Conservation (phyloP, 1,140 invertebrate species). For the Mamestra configurata region DNA sequence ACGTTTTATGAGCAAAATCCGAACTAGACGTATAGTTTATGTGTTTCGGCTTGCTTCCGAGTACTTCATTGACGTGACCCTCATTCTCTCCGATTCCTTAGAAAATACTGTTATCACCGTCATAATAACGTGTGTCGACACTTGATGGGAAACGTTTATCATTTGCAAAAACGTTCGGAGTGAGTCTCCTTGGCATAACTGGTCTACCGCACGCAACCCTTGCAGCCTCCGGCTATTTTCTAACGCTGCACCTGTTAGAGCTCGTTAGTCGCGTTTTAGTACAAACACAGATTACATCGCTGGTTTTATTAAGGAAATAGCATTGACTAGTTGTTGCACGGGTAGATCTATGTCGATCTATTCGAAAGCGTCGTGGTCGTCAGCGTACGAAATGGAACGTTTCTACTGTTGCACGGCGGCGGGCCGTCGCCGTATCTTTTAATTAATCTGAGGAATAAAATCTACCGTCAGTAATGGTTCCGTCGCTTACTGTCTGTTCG, state of each 20-base stretch:
- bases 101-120: constrained; percentile 59
- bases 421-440: constrained; percentile 80
- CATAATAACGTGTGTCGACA: constrained; percentile 60
- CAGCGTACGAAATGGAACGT: constrained; percentile 70
- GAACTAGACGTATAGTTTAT: constrained; percentile 39
- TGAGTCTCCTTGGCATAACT: constrained; percentile 79
- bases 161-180: constrained; percentile 77
- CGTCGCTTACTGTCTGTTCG: constrained; percentile 70
- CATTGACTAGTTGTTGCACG: constrained; percentile 20
- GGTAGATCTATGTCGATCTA: constrained; percentile 55
- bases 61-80: constrained; percentile 12
- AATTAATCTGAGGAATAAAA: constrained; percentile 87
- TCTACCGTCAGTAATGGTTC: constrained; percentile 80
- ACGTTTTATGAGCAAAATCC: constrained; percentile 52
- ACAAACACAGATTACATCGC: constrained; percentile 57
- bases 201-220: constrained; percentile 81
- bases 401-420: constrained; percentile 79
- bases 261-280: constrained; percentile 48
- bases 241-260: constrained; percentile 76
- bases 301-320: constrained; percentile 52
- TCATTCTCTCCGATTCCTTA: constrained; percentile 32
- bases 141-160: constrained; percentile 77
- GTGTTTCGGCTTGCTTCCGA: constrained; percentile 8
- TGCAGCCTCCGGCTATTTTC: constrained; percentile 73
- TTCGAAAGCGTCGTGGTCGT: constrained; percentile 62